These are phyloP conservation scores for Lamprologus speciosus DNA, from an alignment of 2,113 vertebrate species.

Conservation along the genomic window DNA sequence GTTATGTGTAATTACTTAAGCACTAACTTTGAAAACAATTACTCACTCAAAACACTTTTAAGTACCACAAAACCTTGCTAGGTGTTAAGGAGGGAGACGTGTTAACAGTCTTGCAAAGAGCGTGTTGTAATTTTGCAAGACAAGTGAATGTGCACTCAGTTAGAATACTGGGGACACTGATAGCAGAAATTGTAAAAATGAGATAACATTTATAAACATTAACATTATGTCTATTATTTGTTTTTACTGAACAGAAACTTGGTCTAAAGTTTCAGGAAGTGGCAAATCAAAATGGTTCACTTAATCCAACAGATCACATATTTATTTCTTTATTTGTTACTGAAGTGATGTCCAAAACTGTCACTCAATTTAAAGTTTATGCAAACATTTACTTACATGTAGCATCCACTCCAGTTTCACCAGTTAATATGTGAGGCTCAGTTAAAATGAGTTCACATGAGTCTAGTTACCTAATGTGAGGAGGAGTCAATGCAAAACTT, in stretches of 20 bases:
- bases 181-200: background rate
- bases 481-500: background rate
- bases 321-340: background rate
- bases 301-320: background rate
- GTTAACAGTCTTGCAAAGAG: background rate
- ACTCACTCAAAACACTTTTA: rapidly evolving
- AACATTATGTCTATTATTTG: background rate
- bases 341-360: background rate
- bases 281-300: rapidly evolving
- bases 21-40: background rate
- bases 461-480: background rate
- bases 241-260: background rate
- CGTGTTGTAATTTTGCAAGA: background rate
- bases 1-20: rapidly evolving
- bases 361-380: background rate
- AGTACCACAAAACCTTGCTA: background rate
- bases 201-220: background rate
- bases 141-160: background rate
- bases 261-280: background rate
- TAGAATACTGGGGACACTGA: rapidly evolving
- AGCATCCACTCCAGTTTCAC: background rate
- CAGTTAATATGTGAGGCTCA: background rate
- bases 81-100: rapidly evolving
- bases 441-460: background rate
- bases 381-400: background rate